phyloP scores from a whole-genome alignment of 2,113 vertebrate genomes.

The Ahaetulla prasina region DNA sequence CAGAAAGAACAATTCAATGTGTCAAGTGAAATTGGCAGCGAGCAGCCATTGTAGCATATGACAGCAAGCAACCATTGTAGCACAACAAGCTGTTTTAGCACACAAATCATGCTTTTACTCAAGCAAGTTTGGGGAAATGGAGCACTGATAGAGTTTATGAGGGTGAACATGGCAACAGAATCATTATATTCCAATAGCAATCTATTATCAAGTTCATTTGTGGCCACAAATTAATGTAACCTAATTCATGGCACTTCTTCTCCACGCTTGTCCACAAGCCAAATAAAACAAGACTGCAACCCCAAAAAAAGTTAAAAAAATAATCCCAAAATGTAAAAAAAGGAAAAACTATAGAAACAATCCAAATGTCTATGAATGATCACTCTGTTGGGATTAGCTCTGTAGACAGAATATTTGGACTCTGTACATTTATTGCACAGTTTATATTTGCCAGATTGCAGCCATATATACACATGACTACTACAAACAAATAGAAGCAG shows the following conservation, averaged over 20 bases:
- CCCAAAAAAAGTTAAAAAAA: neutral
- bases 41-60: slow-evolving; percentile 59
- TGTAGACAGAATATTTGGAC: slow-evolving; percentile 47
- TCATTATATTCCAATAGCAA: slow-evolving; percentile 60
- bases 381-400: slow-evolving; percentile 36
- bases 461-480: slow-evolving; percentile 57
- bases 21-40: slow-evolving; percentile 56
- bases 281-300: slow-evolving; percentile 40
- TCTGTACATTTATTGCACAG: slow-evolving; percentile 57
- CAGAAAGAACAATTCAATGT: slow-evolving; percentile 70
- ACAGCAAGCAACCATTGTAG: slow-evolving; percentile 51
- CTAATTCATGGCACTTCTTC: slow-evolving; percentile 68
- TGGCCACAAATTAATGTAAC: slow-evolving; percentile 79
- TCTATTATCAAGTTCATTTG: slow-evolving; percentile 71
- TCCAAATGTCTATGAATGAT: slow-evolving; percentile 38
- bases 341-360: slow-evolving; percentile 52
- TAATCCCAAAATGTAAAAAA: neutral
- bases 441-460: slow-evolving; percentile 57
- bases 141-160: slow-evolving; percentile 59
- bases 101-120: slow-evolving; percentile 82
- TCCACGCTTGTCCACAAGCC: slow-evolving; percentile 76
- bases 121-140: slow-evolving; percentile 56
- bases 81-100: slow-evolving; percentile 73
- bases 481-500: slow-evolving; percentile 78
- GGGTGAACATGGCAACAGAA: slow-evolving; percentile 57